phyloP scores from a whole-genome alignment of 1,140 invertebrate species.

The Ctenoplectra terminalis region DNA sequence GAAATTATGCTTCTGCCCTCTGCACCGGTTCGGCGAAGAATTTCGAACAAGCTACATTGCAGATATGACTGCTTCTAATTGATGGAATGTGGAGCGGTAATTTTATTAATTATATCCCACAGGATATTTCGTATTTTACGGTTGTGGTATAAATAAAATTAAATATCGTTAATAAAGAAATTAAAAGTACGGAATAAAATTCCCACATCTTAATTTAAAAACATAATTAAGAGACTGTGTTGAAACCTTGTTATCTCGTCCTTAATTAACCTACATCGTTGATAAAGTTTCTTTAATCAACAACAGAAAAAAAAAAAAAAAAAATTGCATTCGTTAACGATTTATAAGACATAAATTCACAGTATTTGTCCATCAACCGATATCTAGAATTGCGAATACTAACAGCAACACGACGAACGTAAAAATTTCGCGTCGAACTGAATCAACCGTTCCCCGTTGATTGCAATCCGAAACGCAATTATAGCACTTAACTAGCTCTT shows the following conservation, averaged over 20 bases:
- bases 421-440: slow-evolving; percentile 11
- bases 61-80: not conserved
- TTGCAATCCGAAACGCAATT: slow-evolving; percentile 49
- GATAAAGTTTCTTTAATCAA: too few species aligned
- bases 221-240: too few species aligned
- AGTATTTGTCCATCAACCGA: not conserved
- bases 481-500: slow-evolving; percentile 42
- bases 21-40: not conserved
- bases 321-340: not conserved
- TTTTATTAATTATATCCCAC: too few species aligned
- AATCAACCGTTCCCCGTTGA: slow-evolving; percentile 19
- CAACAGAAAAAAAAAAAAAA: too few species aligned
- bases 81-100: too few species aligned
- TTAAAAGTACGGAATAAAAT: too few species aligned
- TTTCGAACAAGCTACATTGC: not conserved
- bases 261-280: too few species aligned
- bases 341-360: not conserved
- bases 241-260: too few species aligned
- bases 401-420: not conserved
- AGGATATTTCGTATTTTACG: too few species aligned
- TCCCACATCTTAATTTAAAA: too few species aligned
- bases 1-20: slow-evolving; percentile 22
- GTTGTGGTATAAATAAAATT: too few species aligned
- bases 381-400: not conserved
- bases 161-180: too few species aligned